phyloP scores from a whole-genome alignment of 2,797 vertebrate species.

The Molossus molossus region DNA sequence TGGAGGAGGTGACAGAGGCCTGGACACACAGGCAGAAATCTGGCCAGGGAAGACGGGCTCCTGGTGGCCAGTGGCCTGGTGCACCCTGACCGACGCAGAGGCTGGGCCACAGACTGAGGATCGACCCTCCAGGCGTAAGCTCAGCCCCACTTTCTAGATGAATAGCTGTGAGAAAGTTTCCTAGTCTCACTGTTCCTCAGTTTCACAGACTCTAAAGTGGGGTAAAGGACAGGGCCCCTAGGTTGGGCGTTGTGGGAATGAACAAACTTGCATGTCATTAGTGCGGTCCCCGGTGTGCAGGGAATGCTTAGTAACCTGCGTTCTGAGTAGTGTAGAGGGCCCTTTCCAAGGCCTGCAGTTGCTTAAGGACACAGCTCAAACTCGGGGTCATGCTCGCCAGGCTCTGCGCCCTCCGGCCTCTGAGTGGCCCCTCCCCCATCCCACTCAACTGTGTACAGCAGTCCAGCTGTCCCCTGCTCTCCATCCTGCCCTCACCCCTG shows the following conservation, averaged over 20 bases:
- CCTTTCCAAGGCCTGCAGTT: not conserved
- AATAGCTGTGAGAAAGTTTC: not conserved
- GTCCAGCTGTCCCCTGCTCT: not conserved
- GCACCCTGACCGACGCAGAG: not conserved
- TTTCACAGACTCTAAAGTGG: slow-evolving; percentile 29
- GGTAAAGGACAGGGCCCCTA: not conserved
- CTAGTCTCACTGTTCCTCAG: not conserved
- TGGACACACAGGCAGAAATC: not conserved
- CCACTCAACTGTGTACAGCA: not conserved
- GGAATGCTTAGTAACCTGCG: not conserved
- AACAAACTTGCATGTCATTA: not conserved
- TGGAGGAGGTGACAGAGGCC: slow-evolving; percentile 15
- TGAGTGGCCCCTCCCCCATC: accelerated
- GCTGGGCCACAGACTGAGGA: not conserved
- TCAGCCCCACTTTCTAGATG: not conserved
- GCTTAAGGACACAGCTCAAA: not conserved
- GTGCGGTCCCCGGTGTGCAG: not conserved
- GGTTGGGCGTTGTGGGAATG: not conserved
- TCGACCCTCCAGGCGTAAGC: not conserved
- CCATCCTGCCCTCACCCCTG: too few species aligned
- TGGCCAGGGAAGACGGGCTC: not conserved
- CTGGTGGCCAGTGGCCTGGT: not conserved
- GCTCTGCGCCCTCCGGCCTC: accelerated
- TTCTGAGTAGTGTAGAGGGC: not conserved
- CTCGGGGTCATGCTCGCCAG: not conserved